Evolutionary conservation across 2,797 vertebrate genomes (phyloP).

Genomic region (Vireo griseus): DNA sequence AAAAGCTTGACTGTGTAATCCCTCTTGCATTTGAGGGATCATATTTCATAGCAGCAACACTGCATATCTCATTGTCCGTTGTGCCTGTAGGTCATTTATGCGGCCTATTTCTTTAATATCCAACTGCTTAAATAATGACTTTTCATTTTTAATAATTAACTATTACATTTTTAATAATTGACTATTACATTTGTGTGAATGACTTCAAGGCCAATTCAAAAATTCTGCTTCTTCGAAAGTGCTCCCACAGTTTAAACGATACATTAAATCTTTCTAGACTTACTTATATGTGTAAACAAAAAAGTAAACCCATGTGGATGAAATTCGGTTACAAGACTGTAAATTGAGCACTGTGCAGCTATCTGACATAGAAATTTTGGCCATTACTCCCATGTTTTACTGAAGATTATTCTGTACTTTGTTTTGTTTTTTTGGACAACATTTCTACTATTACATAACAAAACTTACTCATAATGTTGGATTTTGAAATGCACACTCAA

Average conservation of each 20-base stretch:
- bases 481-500: not conserved
- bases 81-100: constrained; percentile 22
- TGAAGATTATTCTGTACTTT: not conserved
- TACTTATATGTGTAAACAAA: not conserved
- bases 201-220: not conserved
- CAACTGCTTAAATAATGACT: not conserved
- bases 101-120: not conserved
- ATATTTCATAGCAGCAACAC: not conserved
- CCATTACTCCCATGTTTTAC: not conserved
- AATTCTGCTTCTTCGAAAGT: not conserved
- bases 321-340: not conserved
- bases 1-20: constrained; percentile 18
- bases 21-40: not conserved
- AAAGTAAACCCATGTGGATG: not conserved
- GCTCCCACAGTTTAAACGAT: not conserved
- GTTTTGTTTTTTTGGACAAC: not conserved
- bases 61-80: not conserved
- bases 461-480: not conserved
- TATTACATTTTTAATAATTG: too few species aligned
- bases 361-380: not conserved
- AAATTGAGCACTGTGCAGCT: not conserved
- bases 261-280: not conserved
- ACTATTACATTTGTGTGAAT: not conserved
- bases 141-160: too few species aligned
- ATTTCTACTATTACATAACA: not conserved